Base-by-base conservation (phyloP, 2,113 vertebrate species). In the Silurus meridionalis region DNA sequence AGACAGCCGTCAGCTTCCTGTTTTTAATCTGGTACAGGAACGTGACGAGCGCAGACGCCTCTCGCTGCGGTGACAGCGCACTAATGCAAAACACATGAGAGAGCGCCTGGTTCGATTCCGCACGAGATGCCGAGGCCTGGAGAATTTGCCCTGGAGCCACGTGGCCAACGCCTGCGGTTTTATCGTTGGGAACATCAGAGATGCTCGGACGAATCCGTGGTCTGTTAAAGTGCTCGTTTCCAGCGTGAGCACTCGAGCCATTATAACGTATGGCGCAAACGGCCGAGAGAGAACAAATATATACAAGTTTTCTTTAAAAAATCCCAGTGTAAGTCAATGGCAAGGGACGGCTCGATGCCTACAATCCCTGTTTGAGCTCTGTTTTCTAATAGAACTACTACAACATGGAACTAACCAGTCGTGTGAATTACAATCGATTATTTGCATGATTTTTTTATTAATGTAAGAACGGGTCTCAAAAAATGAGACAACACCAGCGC, bases 51-150 rank as follows among this genome's bases (percentile, higher is more conserved):
- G 2, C 78, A 79, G 8, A 60, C 28, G 21, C 15, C 15, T 9
- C 7, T 57, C 6, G 52, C 53, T 58, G 3, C 0, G 9, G 77
- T 8, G 50, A 9, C 21, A 6, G 66, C 48, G 0, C 5, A 5
- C 37, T 53, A 28, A 82, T 82, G 60, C 85, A 86, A 71, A 82
- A 72, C 66, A 86, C 85, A 58, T 46, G n/a, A 9, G 64, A 17
- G 48, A 48, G 69, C 85, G 15, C 37, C 52, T 80, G 37, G 23
- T 61, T 71, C n/a, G 19, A 37, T 64, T 66, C 50, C 50, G 8
- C 15, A 50, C 15, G 80, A 63, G 57, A 11, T 17, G 80, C 46
- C 19, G 21, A 50, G 50, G 63, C 63, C 23, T 8, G 14, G 55
- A 37, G 78, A 50, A 66, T 66, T 50, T 64, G 80, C 48, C 80